Percentiles rank a stretch among this genome's conserved stretches.
Conservation (phyloP, 2,888 invertebrate genomes). For the Megaustenia siamemsis region DNA sequence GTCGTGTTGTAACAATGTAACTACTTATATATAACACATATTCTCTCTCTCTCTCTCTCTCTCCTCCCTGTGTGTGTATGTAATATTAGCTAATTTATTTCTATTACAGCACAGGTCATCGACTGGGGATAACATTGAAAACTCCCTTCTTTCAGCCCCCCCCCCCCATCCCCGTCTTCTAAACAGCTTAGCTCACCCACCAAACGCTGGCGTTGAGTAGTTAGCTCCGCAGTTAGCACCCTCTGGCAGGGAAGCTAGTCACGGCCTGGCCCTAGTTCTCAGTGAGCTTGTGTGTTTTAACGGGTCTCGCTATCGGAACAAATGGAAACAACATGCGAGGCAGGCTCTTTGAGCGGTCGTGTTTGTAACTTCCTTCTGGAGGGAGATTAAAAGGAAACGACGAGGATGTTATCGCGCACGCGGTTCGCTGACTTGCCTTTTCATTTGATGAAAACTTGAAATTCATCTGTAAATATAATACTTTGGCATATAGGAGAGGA, state of each 20-base stretch:
- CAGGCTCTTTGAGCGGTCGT: slow-evolving; percentile 14
- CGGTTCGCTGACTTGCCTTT: slow-evolving; percentile 3
- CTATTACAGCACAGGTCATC: too few relatives aligned
- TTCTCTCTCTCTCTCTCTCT: too few relatives aligned
- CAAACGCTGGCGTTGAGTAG: neutral
- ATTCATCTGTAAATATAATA: slow-evolving; percentile 23
- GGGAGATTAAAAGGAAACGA: slow-evolving; percentile 35
- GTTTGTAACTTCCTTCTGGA: slow-evolving; percentile 20
- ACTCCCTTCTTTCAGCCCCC: too few relatives aligned
- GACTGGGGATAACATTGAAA: too few relatives aligned
- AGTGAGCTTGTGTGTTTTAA: neutral
- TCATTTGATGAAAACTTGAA: neutral
- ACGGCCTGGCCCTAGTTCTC: neutral
- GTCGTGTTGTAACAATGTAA: too few relatives aligned
- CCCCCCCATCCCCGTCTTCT: too few relatives aligned
- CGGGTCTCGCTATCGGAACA: slow-evolving; percentile 18
- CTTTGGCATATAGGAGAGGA: too few relatives aligned
- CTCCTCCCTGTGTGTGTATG: too few relatives aligned
- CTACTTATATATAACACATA: too few relatives aligned
- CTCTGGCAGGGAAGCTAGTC: neutral
- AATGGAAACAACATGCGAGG: slow-evolving; percentile 36
- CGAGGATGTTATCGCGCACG: slow-evolving; percentile 27
- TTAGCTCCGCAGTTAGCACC: neutral
- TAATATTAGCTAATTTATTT: too few relatives aligned
- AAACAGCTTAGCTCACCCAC: neutral